Evolutionary conservation across 1,140 invertebrate species (phyloP).

Genomic region (Aradophagus sp.): DNA sequence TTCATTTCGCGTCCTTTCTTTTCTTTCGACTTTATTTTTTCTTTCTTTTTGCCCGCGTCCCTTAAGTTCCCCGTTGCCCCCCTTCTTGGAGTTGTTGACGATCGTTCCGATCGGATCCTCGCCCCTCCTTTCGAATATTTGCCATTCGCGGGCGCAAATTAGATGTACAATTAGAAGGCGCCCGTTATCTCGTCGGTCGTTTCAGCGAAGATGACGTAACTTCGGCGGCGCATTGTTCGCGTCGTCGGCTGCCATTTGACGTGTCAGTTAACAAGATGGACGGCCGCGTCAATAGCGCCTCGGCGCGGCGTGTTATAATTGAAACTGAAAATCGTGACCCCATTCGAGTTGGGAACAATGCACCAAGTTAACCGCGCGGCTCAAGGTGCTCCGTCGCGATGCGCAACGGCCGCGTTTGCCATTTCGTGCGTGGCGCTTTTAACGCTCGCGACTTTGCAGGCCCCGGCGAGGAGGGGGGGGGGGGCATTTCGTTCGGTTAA

Average conservation of each 20-base stretch:
- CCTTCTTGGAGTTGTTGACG: not conserved
- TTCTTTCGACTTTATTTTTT: conserved; percentile 3
- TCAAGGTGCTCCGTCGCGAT: conserved; percentile 6
- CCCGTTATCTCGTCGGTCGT: conserved; percentile 1
- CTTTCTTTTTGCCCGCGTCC: not conserved
- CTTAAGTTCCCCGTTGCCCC: not conserved
- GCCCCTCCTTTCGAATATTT: too few species aligned
- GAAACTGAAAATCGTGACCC: conserved; percentile 47
- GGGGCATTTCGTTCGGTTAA: too few species aligned
- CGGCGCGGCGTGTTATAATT: conserved; percentile 40
- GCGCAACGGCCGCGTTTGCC: conserved; percentile 17
- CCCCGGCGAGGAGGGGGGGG: too few species aligned
- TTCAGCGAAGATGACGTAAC: not conserved
- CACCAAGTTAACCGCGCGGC: conserved; percentile 23
- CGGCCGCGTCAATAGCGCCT: conserved; percentile 29
- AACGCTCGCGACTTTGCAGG: too few species aligned
- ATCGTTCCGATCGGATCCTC: too few species aligned
- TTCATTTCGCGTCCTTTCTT: conserved; percentile 20
- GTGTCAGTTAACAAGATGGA: not conserved
- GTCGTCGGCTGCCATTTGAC: not conserved
- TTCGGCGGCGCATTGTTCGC: not conserved
- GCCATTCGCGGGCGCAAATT: too few species aligned
- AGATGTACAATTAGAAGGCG: too few species aligned
- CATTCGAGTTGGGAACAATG: conserved; percentile 31
- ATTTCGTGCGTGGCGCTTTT: too few species aligned